These are phyloP conservation scores for Syrrhaptes paradoxus DNA, from an alignment of 2,113 vertebrate genomes.

Conservation along the genomic window DNA sequence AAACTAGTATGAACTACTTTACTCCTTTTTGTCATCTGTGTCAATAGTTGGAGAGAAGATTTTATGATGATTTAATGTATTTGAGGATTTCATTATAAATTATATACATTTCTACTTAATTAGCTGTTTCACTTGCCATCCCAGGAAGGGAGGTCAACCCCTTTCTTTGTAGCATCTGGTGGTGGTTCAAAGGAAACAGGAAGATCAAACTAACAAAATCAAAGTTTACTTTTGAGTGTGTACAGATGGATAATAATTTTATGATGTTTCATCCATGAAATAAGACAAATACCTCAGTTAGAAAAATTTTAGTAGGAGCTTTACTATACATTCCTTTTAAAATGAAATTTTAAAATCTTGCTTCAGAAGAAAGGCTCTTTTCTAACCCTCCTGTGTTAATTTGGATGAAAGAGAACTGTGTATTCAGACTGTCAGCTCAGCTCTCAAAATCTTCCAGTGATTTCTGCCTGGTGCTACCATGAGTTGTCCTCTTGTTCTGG, in stretches of 20 bases:
- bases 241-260: background rate
- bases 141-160: background rate
- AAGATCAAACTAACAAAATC: background rate
- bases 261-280: background rate
- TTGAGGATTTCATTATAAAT: background rate
- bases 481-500: background rate
- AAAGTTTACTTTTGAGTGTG: background rate
- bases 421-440: background rate
- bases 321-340: background rate
- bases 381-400: accelerated
- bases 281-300: background rate
- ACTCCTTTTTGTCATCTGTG: background rate
- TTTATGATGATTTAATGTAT: background rate
- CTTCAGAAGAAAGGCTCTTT: background rate
- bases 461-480: background rate
- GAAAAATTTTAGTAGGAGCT: background rate
- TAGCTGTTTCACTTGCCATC: background rate
- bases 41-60: background rate
- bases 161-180: background rate
- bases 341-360: background rate
- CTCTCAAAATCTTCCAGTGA: background rate
- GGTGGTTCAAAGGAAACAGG: background rate
- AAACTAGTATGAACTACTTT: background rate
- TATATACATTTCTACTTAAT: background rate
- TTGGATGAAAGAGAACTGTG: background rate